phyloP scores from a whole-genome alignment of 2,888 invertebrate species.

The Osmoderma eremita region DNA sequence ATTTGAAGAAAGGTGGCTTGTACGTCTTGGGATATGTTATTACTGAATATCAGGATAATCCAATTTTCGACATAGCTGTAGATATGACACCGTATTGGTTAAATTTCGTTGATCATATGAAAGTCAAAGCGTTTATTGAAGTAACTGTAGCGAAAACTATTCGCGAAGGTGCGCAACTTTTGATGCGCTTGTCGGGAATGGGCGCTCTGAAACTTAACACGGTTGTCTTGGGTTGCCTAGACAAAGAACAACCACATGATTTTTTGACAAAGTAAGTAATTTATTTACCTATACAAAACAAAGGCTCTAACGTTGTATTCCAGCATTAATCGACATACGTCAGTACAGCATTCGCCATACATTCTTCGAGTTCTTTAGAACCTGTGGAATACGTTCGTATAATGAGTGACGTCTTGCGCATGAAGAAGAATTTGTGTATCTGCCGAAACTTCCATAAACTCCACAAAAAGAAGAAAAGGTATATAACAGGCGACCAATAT shows the following conservation, averaged over 20 bases:
- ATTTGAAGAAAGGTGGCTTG: conserved; percentile 93
- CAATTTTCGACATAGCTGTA: conserved; percentile 74
- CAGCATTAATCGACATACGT: conserved; percentile 72
- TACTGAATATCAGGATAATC: conserved; percentile 68
- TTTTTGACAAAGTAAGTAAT: conserved; percentile 78
- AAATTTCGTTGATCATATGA: conserved; percentile 92
- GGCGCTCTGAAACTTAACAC: conserved; percentile 99
- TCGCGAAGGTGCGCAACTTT: conserved; percentile 90
- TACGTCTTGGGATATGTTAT: conserved; percentile 90
- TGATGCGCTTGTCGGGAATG: conserved; percentile 90
- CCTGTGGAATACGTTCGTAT: conserved; percentile 81
- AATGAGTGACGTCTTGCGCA: conserved; percentile 86
- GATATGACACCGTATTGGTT: conserved; percentile 91
- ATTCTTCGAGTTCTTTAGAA: conserved; percentile 54
- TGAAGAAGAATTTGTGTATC: conserved; percentile 94
- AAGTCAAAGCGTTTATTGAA: conserved; percentile 97
- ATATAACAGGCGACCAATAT: conserved; percentile 52
- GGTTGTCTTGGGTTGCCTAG: conserved; percentile 93
- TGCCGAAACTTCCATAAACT: conserved; percentile 90
- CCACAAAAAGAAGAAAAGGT: conserved; percentile 81
- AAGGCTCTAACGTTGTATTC: conserved; percentile 43
- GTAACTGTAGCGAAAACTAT: conserved; percentile 87
- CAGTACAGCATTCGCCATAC: conserved; percentile 69
- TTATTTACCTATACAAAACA: conserved; percentile 5
- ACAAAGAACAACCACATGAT: conserved; percentile 78